phyloP scores from a whole-genome alignment of 2,888 invertebrate genomes.

The Ommatoiulus sabulosus region DNA sequence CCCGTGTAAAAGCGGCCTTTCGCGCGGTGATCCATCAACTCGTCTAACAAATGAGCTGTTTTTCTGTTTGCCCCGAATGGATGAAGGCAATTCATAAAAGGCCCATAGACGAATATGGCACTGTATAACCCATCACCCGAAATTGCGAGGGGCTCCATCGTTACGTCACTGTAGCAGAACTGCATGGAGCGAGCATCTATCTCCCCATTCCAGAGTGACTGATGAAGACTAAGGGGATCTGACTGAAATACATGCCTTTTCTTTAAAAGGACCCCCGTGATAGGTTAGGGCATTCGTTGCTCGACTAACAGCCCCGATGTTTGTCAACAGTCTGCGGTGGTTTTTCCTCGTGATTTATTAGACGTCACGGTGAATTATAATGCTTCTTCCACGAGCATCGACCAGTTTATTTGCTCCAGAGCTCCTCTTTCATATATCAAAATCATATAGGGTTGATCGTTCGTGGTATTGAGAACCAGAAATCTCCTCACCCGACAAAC shows the following conservation, averaged over 20 bases:
- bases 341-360: conserved; percentile 32
- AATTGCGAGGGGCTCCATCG: not conserved
- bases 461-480: not conserved
- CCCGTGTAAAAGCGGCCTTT: conserved; percentile 21
- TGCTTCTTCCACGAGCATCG: not conserved
- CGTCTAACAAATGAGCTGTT: not conserved
- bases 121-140: not conserved
- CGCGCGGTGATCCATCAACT: conserved; percentile 14
- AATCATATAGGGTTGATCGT: not conserved
- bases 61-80: conserved; percentile 25
- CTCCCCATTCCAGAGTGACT: not conserved
- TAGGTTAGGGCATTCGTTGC: conserved; percentile 23
- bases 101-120: not conserved
- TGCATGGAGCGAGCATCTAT: not conserved
- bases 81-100: conserved; percentile 9
- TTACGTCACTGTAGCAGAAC: not conserved
- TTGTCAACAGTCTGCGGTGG: conserved; percentile 33
- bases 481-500: not conserved
- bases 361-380: conserved; percentile 15
- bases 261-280: conserved; percentile 34
- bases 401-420: not conserved
- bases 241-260: not conserved
- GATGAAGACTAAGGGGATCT: not conserved
- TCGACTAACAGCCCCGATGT: not conserved
- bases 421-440: conserved; percentile 4